Conservation (phyloP, 2,888 invertebrate species). For the Dasypolia templi region DNA sequence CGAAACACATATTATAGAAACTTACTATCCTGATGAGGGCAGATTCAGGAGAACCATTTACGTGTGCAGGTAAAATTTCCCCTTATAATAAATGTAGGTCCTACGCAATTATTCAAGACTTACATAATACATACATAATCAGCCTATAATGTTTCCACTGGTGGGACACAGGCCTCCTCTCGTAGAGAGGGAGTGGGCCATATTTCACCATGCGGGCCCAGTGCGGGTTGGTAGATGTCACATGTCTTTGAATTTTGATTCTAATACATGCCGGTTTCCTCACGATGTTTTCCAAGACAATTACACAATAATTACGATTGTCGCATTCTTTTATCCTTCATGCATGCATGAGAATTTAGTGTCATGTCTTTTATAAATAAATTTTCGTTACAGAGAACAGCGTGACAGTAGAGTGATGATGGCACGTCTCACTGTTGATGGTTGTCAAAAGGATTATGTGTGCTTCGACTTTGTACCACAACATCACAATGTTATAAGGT, state of each 20-base stretch:
- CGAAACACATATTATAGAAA: conserved; percentile 98
- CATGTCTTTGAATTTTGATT: no score
- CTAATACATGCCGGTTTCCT: no score
- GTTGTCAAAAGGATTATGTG: conserved; percentile 98
- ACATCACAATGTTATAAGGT: conserved; percentile 97
- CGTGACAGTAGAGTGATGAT: conserved; percentile 98
- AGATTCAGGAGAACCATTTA: conserved; percentile 97
- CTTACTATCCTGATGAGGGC: conserved; percentile 97
- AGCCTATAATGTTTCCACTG: no score
- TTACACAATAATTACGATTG: not conserved
- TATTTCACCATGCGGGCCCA: no score
- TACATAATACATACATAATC: no score
- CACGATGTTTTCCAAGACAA: not conserved
- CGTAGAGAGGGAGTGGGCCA: no score
- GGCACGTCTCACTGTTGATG: conserved; percentile 98
- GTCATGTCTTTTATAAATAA: not conserved
- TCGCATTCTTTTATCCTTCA: not conserved
- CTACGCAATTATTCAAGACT: not conserved
- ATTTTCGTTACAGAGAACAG: conserved; percentile 92
- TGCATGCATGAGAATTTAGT: not conserved
- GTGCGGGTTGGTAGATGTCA: no score
- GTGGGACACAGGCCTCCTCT: no score
- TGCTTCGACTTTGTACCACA: conserved; percentile 99
- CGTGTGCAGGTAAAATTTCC: conserved; percentile 92
- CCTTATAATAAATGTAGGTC: not conserved